phyloP scores from a whole-genome alignment of 2,797 vertebrate genomes.

The Enteromius treurensis region DNA sequence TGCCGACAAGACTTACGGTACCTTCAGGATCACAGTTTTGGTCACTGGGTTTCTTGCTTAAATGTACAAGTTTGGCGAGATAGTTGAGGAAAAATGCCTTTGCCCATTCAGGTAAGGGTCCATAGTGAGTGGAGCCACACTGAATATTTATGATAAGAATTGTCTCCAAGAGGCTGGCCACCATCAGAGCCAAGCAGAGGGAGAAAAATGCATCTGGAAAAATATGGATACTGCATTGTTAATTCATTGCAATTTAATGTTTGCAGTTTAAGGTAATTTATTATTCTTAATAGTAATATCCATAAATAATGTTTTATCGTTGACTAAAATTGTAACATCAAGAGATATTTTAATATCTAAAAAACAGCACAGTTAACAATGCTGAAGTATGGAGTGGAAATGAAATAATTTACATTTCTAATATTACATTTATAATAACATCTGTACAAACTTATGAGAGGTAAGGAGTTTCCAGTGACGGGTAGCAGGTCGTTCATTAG shows the following conservation, averaged over 20 bases:
- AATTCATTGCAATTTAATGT: neutral
- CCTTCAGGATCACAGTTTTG: slow-evolving; percentile 48
- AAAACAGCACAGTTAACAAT: neutral
- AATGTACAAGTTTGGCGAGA: slow-evolving; percentile 64
- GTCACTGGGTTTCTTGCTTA: slow-evolving; percentile 56
- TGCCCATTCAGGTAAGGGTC: slow-evolving; percentile 69
- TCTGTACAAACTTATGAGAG: slow-evolving; percentile 72
- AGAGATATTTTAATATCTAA: neutral
- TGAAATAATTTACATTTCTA: slow-evolving; percentile 58
- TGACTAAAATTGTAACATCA: neutral
- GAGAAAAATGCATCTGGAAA: slow-evolving; percentile 74
- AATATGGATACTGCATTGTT: neutral
- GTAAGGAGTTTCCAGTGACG: slow-evolving; percentile 70
- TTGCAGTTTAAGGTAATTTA: neutral
- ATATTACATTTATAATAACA: no score
- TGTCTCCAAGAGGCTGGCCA: slow-evolving; percentile 77
- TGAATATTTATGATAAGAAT: slow-evolving; percentile 77
- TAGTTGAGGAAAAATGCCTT: slow-evolving; percentile 66
- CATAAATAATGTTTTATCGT: neutral
- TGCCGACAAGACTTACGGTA: slow-evolving; percentile 11
- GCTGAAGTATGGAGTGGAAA: neutral
- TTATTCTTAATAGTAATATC: neutral
- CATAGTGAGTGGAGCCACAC: slow-evolving; percentile 53
- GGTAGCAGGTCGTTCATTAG: slow-evolving; percentile 80
- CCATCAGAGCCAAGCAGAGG: slow-evolving; percentile 79